phyloP scores from a whole-genome alignment of 23 tunicate genomes.

The Ciona savignyi region DNA sequence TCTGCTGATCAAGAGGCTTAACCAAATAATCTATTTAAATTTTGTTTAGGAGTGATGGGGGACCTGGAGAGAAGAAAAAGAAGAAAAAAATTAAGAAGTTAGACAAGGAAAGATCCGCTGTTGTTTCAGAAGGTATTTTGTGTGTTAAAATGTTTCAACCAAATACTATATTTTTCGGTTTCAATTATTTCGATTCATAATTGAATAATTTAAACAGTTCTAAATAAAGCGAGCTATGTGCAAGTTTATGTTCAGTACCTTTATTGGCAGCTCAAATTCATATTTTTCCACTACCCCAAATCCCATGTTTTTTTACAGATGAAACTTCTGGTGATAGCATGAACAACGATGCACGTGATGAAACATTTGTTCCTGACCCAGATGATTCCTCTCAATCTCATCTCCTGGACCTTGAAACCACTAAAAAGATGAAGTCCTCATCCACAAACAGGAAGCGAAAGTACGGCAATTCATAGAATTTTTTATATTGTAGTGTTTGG shows the following conservation, averaged over 20 bases:
- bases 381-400: neutral
- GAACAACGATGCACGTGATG: neutral
- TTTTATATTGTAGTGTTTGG: no score
- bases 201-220: no score
- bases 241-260: no score
- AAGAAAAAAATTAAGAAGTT: constrained; percentile 34
- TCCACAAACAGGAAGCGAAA: neutral
- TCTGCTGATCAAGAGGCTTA: neutral
- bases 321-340: neutral
- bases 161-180: no score
- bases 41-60: constrained; percentile 17
- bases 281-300: no score
- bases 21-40: neutral
- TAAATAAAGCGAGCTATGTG: no score
- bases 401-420: neutral
- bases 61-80: constrained; percentile 41
- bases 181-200: no score
- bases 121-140: neutral
- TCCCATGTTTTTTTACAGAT: no score
- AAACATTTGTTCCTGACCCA: neutral
- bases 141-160: no score
- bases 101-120: constrained; percentile 10
- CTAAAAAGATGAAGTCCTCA: neutral
- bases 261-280: no score
- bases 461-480: neutral